A percentile compares a stretch with the other conserved stretches of the same genome.
phyloP scores from a whole-genome alignment of 2,888 invertebrate species.

The Bibio marci region DNA sequence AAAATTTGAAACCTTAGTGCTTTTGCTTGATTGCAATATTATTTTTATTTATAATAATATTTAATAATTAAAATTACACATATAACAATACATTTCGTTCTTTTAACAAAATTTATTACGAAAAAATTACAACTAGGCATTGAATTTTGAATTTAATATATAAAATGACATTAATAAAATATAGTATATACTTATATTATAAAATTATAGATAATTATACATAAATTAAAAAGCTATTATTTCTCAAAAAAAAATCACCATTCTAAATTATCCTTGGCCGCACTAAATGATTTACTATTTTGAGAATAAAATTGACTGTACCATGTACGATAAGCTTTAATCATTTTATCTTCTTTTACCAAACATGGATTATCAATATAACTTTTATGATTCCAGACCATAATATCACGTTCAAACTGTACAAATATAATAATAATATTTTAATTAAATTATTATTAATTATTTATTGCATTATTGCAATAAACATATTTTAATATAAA shows the following conservation, averaged over 20 bases:
- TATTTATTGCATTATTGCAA: background rate
- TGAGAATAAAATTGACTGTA: conserved; percentile 71
- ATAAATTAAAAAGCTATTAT: too few species aligned
- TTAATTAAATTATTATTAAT: background rate
- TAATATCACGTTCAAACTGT: conserved; percentile 69
- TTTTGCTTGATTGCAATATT: too few species aligned
- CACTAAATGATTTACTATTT: conserved; percentile 39
- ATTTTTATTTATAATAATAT: too few species aligned
- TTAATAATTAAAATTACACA: too few species aligned
- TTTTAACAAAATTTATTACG: too few species aligned
- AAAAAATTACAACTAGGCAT: too few species aligned
- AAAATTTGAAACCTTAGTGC: too few species aligned
- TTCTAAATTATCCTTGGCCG: conserved; percentile 17
- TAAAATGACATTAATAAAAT: too few species aligned
- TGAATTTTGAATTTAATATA: too few species aligned
- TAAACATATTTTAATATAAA: background rate
- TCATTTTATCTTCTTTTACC: conserved; percentile 53
- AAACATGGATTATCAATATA: conserved; percentile 53
- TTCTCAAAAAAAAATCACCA: conserved; percentile 16
- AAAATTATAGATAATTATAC: too few species aligned
- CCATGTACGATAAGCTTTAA: conserved; percentile 63
- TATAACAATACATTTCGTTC: too few species aligned
- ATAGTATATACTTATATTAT: too few species aligned
- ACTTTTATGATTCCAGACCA: conserved; percentile 74
- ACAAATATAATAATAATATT: conserved; percentile 13